These are phyloP conservation scores for Acropora tenuis DNA, from an alignment of 64 coral and sea anemone species.

Conservation along the genomic window DNA sequence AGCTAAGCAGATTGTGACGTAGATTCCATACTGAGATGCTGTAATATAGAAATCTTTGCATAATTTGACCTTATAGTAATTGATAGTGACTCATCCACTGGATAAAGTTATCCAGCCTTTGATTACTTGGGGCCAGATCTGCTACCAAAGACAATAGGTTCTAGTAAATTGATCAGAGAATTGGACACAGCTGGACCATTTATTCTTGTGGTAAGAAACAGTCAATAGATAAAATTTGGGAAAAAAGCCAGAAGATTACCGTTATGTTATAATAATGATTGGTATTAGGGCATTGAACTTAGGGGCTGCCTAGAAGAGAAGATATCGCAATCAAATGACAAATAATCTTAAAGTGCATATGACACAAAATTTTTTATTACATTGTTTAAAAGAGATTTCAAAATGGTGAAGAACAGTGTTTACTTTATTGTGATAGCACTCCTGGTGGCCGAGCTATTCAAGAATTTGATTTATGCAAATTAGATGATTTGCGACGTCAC, in stretches of 20 bases:
- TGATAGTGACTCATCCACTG: constrained; percentile 23
- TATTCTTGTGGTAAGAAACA: constrained; percentile 26
- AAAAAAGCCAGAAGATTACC: background rate
- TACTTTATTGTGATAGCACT: too few relatives aligned
- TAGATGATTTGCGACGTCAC: too few relatives aligned
- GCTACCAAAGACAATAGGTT: background rate
- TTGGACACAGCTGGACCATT: constrained; percentile 7
- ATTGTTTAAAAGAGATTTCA: too few relatives aligned
- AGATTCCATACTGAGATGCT: constrained; percentile 31
- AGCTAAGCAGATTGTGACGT: constrained; percentile 37
- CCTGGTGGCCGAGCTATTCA: too few relatives aligned
- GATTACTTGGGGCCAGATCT: constrained; percentile 7
- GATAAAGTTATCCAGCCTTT: constrained; percentile 15
- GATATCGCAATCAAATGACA: background rate
- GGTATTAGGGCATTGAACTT: background rate
- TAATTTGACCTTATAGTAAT: constrained; percentile 26
- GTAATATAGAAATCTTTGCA: constrained; percentile 26
- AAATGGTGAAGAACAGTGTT: too few relatives aligned
- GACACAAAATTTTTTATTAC: background rate
- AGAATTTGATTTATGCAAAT: too few relatives aligned
- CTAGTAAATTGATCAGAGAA: constrained; percentile 3
- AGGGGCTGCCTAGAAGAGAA: background rate
- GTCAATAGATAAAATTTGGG: constrained; percentile 31
- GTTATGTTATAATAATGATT: constrained; percentile 1
- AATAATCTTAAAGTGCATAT: background rate